Evolutionary conservation across 2,888 invertebrate species (phyloP).

Genomic region (Sinohyriopsis cumingii): DNA sequence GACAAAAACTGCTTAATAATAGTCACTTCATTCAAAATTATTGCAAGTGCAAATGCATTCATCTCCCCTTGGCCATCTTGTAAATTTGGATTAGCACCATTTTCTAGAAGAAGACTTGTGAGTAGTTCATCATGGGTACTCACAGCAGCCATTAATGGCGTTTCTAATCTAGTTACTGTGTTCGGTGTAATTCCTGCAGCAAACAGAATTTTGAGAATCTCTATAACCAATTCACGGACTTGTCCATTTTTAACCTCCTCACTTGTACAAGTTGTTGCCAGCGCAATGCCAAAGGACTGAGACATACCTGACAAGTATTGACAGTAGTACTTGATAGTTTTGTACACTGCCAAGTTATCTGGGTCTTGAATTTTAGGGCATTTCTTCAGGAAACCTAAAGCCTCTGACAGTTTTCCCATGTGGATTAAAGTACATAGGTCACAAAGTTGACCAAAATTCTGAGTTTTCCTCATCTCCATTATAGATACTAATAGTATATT

Average conservation of each 20-base stretch:
- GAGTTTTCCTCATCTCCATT: too few relatives aligned
- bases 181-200: slow-evolving; percentile 26
- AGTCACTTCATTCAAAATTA: slow-evolving; percentile 42
- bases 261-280: slow-evolving; percentile 28
- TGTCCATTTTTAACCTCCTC: slow-evolving; percentile 11
- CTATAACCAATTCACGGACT: slow-evolving; percentile 17
- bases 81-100: slow-evolving; percentile 43
- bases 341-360: slow-evolving; percentile 20
- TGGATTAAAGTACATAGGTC: slow-evolving; percentile 6
- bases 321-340: slow-evolving; percentile 22
- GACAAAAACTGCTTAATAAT: slow-evolving; percentile 41
- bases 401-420: slow-evolving; percentile 5
- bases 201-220: slow-evolving; percentile 25
- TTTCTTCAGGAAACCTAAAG: neutral
- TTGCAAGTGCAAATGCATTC: slow-evolving; percentile 44
- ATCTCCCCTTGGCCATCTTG: slow-evolving; percentile 28
- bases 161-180: slow-evolving; percentile 21
- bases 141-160: slow-evolving; percentile 38
- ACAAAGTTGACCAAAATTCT: neutral
- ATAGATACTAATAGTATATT: too few relatives aligned
- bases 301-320: slow-evolving; percentile 15
- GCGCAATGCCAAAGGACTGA: slow-evolving; percentile 8
- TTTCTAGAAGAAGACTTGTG: slow-evolving; percentile 34
- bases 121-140: slow-evolving; percentile 39
- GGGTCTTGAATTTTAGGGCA: neutral